Percentiles rank a stretch among this genome's conserved stretches.
phyloP scores from a whole-genome alignment of 2,888 invertebrate species.

The Lepidocyrtinus sp. region DNA sequence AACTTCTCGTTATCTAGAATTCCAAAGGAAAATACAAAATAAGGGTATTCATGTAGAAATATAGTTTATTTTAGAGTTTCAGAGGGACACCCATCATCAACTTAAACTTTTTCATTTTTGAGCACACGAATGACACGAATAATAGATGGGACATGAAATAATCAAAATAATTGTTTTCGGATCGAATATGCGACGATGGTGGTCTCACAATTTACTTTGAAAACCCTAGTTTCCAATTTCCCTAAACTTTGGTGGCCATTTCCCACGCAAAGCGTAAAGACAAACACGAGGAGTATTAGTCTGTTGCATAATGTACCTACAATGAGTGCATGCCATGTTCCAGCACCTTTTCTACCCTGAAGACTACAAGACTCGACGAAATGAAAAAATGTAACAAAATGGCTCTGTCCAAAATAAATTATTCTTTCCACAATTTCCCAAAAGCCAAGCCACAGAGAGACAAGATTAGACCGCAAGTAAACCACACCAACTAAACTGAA shows the following conservation, averaged over 20 bases:
- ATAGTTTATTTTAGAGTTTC: no score
- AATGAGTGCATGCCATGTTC: no score
- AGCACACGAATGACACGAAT: not conserved
- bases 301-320: not conserved
- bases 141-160: not conserved
- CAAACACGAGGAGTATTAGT: not conserved
- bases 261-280: not conserved
- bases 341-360: not conserved
- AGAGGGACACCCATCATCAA: not conserved
- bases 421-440: not conserved
- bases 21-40: no score
- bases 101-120: not conserved
- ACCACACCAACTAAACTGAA: not conserved
- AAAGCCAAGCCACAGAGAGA: not conserved
- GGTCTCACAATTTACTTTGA: not conserved
- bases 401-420: not conserved
- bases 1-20: no score
- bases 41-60: no score
- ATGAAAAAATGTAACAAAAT: not conserved
- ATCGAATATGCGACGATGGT: not conserved
- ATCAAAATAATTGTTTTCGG: not conserved
- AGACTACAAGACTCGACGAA: no score
- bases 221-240: not conserved
- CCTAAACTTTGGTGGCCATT: not conserved
- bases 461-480: conserved; percentile 38